A percentile compares a stretch with the other conserved stretches of the same genome.
Evolutionary conservation across 2,888 invertebrate genomes (phyloP).

Genomic region (Congeria kusceri): DNA sequence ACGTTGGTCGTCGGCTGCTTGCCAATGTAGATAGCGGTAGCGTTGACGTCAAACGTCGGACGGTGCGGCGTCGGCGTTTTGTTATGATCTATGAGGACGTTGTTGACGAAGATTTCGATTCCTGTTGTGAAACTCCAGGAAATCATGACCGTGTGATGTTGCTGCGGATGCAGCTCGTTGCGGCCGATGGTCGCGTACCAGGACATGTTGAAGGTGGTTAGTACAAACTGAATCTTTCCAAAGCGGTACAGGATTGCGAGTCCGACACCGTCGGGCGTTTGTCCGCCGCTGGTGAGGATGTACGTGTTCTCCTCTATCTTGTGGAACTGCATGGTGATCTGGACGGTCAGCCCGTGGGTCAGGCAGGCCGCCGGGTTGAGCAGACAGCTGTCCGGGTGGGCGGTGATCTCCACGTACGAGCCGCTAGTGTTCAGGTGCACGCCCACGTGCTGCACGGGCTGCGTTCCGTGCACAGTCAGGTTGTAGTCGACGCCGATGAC

Average conservation of each 20-base stretch:
- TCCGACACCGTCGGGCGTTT: constrained; percentile 69
- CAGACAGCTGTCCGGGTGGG: constrained; percentile 66
- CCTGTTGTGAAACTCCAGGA: constrained; percentile 67
- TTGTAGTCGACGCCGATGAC: constrained; percentile 50
- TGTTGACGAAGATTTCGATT: constrained; percentile 66
- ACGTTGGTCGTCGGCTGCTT: constrained; percentile 42
- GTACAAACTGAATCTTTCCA: constrained; percentile 71
- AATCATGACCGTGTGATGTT: constrained; percentile 61
- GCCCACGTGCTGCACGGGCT: constrained; percentile 44
- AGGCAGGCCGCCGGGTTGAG: constrained; percentile 65
- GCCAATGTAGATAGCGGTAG: constrained; percentile 58
- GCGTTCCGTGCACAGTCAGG: constrained; percentile 57
- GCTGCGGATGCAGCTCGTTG: constrained; percentile 55
- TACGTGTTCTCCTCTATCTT: constrained; percentile 73
- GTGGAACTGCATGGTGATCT: constrained; percentile 67
- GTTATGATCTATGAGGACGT: constrained; percentile 48
- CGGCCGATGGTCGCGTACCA: constrained; percentile 72
- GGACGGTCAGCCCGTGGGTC: constrained; percentile 69
- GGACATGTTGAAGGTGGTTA: constrained; percentile 61
- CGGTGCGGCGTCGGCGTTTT: constrained; percentile 50
- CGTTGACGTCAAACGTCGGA: constrained; percentile 8
- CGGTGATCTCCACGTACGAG: constrained; percentile 68
- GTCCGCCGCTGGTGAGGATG: constrained; percentile 75
- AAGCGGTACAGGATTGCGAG: constrained; percentile 75
- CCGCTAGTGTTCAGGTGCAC: constrained; percentile 50